Evolutionary conservation across 2,113 vertebrate genomes (phyloP).

Genomic region (Xerus inauris): DNA sequence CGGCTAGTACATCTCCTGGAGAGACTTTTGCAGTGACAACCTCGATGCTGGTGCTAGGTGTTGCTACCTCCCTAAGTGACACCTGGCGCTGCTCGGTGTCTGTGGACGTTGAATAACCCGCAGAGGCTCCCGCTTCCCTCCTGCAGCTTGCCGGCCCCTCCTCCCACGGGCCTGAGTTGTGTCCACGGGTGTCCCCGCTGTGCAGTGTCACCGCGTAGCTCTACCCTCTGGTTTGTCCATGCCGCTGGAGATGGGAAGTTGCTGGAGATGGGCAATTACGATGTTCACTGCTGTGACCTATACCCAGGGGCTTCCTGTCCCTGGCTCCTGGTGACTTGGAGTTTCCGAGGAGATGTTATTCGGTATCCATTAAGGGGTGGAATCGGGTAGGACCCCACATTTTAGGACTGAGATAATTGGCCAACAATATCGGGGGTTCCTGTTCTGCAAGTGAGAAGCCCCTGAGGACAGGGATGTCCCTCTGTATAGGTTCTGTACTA

Average conservation of each 20-base stretch:
- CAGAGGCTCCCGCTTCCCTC: rapidly evolving
- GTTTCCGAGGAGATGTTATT: not conserved
- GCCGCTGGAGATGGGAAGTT: not conserved
- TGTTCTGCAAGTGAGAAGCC: not conserved
- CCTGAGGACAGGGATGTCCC: not conserved
- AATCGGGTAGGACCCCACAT: not conserved
- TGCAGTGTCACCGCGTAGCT: rapidly evolving
- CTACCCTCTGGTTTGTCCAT: rapidly evolving
- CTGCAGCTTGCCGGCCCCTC: not conserved
- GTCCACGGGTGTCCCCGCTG: not conserved
- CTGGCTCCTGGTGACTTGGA: not conserved
- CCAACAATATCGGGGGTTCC: not conserved
- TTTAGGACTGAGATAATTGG: not conserved
- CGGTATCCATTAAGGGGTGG: not conserved
- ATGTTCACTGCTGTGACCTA: not conserved
- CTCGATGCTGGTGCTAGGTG: not conserved
- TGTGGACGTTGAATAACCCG: not conserved
- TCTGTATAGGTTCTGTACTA: not conserved
- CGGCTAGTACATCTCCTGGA: not conserved
- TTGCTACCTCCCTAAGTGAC: not conserved
- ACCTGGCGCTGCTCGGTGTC: not conserved
- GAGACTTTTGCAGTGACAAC: not conserved
- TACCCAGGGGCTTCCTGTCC: not conserved
- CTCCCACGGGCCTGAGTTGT: not conserved
- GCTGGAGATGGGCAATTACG: rapidly evolving